phyloP scores from a whole-genome alignment of 2,113 vertebrate species.

The Aythya baeri region DNA sequence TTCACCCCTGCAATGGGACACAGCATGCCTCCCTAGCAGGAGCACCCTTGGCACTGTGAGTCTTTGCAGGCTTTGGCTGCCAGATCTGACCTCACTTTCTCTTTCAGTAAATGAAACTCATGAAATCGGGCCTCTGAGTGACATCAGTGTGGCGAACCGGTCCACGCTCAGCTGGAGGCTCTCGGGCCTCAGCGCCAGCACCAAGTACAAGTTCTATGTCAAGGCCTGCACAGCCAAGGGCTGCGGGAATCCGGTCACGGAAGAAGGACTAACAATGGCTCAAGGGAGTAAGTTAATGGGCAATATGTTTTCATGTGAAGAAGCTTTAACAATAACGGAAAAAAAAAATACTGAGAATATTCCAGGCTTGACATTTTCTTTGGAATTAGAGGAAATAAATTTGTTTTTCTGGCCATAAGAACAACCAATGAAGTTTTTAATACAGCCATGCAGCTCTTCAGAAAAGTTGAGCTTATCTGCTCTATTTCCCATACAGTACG shows the following conservation, averaged over 20 bases:
- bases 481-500: neutral
- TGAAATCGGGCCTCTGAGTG: slow-evolving; percentile 81
- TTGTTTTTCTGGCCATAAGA: neutral
- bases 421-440: neutral
- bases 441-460: neutral
- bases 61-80: neutral
- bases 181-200: slow-evolving; percentile 81
- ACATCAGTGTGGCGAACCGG: slow-evolving; percentile 80
- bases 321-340: neutral
- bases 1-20: neutral
- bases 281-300: slow-evolving; percentile 86
- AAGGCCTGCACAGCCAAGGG: slow-evolving; percentile 88
- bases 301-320: neutral
- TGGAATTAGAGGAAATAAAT: slow-evolving; percentile 9
- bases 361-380: slow-evolving; percentile 4
- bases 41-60: fast-evolving
- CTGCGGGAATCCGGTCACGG: slow-evolving; percentile 86
- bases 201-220: slow-evolving; percentile 92
- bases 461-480: neutral
- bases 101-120: slow-evolving; percentile 89
- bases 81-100: neutral
- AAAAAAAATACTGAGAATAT: neutral
- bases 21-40: neutral
- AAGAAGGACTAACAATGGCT: slow-evolving; percentile 85
- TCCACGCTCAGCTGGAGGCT: slow-evolving; percentile 82